Base-by-base conservation (phyloP, 2,888 invertebrate species). In the Drosophila yooni region DNA sequence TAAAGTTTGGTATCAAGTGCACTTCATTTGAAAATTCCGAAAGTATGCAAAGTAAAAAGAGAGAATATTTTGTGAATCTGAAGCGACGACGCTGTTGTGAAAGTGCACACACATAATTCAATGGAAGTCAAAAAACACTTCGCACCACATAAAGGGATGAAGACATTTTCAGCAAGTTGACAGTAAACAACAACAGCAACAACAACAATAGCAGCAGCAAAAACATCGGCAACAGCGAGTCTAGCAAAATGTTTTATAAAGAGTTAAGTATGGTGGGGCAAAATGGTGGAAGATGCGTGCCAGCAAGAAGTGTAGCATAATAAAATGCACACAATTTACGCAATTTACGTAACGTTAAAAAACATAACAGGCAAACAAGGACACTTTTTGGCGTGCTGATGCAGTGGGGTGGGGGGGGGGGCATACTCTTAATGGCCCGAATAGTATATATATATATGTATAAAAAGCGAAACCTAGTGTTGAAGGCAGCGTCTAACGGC, bases 301-400 rank as follows among this genome's bases (percentile, higher is more conserved):
- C 71, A 68, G 67, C 65, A 64, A 66, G 75, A 77, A 83, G 73
- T 72, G 69, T 75, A 74, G 73, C 73, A 71, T 80, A 80, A 80
- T 85, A 82, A 85, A 83, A 85, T 82, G 77, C 75, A 70, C 80
- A 80, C 82, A 85, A 85, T 84, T 84, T 82, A 79, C 84, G 74
- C 79, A 84, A 84, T 82, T 84, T 80, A 85, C 77, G 81, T 72
- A 76, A 81, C 72, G 82, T 73, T 77, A 80, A 77, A 85, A 80
- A 80, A 84, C 79, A 81, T 81, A 79, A 85, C 74, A 74, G 77
- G 71, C 78, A 81, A 81, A 67, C 82, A 82, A 82, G 71, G 76
- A 82, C 60, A 67, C 70, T 69, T 73, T 62, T 29, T 43, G 31
- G 38, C 25, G 54, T 34, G 21, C 25, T n/a, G 48, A 3, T 34